These are phyloP conservation scores for Tetragnatha versicolor DNA, from an alignment of 1,140 invertebrate species.

Conservation along the genomic window DNA sequence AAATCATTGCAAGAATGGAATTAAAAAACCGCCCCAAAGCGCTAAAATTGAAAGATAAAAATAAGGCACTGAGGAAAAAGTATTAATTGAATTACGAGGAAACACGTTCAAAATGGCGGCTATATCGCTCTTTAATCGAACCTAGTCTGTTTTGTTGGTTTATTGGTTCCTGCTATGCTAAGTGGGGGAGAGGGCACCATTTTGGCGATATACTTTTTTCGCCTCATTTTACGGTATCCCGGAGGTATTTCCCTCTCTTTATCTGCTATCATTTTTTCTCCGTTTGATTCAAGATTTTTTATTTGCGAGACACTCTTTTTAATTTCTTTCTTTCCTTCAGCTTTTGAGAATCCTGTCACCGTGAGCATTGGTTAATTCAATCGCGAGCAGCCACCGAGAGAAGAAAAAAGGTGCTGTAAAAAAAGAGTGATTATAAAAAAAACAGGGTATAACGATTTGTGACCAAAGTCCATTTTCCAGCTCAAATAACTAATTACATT, in stretches of 20 bases:
- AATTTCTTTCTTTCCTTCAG: too few relatives aligned
- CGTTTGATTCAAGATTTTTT: conserved; percentile 41
- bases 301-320: neutral
- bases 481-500: conserved; percentile 55
- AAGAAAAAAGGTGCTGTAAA: conserved; percentile 12
- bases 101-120: conserved; percentile 21
- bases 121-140: conserved; percentile 52
- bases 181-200: conserved; percentile 37
- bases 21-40: conserved; percentile 4
- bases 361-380: conserved; percentile 51
- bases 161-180: conserved; percentile 37
- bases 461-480: conserved; percentile 55
- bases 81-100: conserved; percentile 51
- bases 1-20: conserved; percentile 39
- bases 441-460: conserved; percentile 53
- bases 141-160: conserved; percentile 36
- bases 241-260: conserved; percentile 49
- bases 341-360: conserved; percentile 53
- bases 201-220: conserved; percentile 44
- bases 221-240: conserved; percentile 18
- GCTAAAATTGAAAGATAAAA: conserved; percentile 10
- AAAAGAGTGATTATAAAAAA: conserved; percentile 50
- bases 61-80: neutral
- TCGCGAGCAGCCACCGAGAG: neutral
- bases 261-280: conserved; percentile 37